A percentile compares a stretch with the other conserved stretches of the same genome.
Evolutionary conservation across 2,797 vertebrate genomes (phyloP).

Genomic region (Adrianichthys oophorus): DNA sequence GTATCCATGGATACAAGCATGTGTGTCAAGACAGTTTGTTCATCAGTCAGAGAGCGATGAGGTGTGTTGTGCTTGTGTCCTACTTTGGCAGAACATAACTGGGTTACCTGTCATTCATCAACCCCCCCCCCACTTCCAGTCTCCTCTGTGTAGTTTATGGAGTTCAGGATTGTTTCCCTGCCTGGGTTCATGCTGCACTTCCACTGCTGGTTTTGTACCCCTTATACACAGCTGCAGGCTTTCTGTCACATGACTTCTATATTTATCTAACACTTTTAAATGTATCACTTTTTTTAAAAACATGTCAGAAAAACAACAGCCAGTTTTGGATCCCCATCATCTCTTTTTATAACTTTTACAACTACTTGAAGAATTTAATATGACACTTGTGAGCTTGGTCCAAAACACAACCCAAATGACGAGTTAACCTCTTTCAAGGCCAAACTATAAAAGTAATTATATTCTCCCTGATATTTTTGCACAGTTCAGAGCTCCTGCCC

Average conservation of each 20-base stretch:
- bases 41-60: not conserved
- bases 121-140: not conserved
- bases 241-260: not conserved
- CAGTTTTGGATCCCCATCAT: not conserved
- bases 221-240: not conserved
- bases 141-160: too few relatives aligned
- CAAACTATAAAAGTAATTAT: conserved; percentile 53
- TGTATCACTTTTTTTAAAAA: not conserved
- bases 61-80: not conserved
- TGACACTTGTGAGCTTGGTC: conserved; percentile 10
- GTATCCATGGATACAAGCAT: not conserved
- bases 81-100: conserved; percentile 1
- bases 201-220: not conserved
- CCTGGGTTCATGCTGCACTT: not conserved
- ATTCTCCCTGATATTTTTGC: conserved; percentile 41
- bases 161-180: too few relatives aligned
- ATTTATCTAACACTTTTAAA: too few relatives aligned
- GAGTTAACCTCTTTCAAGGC: conserved; percentile 26
- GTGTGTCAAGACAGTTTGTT: not conserved
- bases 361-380: conserved; percentile 11
- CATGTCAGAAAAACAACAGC: not conserved
- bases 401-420: conserved; percentile 32
- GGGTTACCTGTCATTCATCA: conserved; percentile 1
- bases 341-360: not conserved
- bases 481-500: conserved; percentile 40